Evolutionary conservation across 2,113 vertebrate species (phyloP).

Genomic region (Mixornis gularis): DNA sequence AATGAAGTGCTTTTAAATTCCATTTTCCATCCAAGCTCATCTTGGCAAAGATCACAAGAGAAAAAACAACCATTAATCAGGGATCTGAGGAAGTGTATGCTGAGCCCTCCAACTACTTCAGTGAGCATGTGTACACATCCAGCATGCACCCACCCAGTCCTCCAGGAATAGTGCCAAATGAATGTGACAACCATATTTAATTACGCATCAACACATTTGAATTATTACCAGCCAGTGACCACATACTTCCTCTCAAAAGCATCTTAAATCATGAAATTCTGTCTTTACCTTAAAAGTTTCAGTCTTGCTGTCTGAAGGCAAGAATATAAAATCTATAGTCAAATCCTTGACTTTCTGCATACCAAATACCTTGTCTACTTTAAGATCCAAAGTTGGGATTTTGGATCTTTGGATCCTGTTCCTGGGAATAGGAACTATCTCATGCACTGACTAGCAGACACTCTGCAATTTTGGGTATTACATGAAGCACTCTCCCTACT

Average conservation of each 20-base stretch:
- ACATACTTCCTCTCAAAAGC: neutral
- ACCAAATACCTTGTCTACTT: neutral
- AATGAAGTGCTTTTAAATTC: neutral
- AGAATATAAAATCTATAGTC: neutral
- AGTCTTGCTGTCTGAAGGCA: neutral
- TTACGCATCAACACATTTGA: neutral
- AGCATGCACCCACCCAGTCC: neutral
- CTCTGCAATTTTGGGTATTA: neutral
- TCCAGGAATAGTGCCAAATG: neutral
- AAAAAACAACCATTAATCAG: conserved; percentile 5
- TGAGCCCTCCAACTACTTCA: neutral
- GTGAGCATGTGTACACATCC: neutral
- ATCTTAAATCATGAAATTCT: neutral
- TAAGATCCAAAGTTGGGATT: neutral
- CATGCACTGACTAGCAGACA: fast-evolving
- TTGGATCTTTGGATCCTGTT: too few species aligned
- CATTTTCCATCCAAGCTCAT: neutral
- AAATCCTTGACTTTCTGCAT: neutral
- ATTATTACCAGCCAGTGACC: neutral
- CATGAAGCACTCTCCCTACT: neutral
- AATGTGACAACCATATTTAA: neutral
- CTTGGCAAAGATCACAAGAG: neutral
- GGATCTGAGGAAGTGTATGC: neutral
- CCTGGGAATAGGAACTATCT: neutral
- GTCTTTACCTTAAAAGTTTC: neutral